phyloP scores from a whole-genome alignment of 2,113 vertebrate species.

The Motacilla tschutschensis region DNA sequence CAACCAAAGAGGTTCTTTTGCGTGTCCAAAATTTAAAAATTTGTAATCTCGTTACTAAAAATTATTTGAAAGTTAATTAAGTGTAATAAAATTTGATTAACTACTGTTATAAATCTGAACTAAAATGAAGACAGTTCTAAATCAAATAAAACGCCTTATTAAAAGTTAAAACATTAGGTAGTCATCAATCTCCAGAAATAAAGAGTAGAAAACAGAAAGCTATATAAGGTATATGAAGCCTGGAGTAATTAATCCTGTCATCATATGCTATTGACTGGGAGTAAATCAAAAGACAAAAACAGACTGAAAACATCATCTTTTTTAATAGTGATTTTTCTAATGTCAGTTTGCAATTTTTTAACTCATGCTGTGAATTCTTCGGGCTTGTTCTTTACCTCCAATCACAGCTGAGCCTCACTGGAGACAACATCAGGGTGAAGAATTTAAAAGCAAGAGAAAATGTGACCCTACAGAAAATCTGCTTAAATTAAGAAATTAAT shows the following conservation, averaged over 20 bases:
- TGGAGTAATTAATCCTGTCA: neutral
- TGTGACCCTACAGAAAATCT: neutral
- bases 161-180: neutral
- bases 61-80: constrained; percentile 23
- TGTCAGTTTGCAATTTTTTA: neutral
- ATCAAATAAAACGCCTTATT: neutral
- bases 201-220: neutral
- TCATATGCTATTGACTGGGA: neutral
- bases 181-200: neutral
- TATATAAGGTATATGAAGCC: neutral
- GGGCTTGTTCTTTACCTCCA: neutral
- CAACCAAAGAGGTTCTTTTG: neutral
- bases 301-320: neutral
- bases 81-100: constrained; percentile 26
- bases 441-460: neutral
- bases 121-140: constrained; percentile 1
- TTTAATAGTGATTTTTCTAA: neutral
- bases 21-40: neutral
- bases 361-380: neutral
- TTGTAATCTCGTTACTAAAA: constrained; percentile 2
- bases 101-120: neutral
- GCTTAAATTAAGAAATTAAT: neutral
- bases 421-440: neutral
- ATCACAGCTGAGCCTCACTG: neutral
- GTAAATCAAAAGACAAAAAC: neutral